phyloP scores from a whole-genome alignment of 2,797 vertebrate species.

The Rallus crepitans region DNA sequence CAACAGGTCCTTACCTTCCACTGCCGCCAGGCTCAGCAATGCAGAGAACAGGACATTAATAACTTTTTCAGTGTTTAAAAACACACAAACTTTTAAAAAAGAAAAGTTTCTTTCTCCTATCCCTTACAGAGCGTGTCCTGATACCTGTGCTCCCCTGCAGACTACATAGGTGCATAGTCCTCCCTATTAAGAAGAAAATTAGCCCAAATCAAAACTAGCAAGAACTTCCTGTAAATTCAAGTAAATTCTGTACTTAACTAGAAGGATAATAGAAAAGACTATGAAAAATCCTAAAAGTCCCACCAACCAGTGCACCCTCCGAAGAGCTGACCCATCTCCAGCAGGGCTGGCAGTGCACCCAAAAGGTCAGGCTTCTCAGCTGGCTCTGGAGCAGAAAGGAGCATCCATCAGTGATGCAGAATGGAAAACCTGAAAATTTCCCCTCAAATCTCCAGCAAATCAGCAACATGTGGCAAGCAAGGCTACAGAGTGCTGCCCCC shows the following conservation, averaged over 20 bases:
- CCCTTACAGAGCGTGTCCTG: not conserved
- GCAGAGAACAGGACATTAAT: not conserved
- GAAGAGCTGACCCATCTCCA: not conserved
- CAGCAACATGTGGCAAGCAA: not conserved
- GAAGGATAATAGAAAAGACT: not conserved
- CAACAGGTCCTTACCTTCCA: not conserved
- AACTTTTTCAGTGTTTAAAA: not conserved
- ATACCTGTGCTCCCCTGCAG: not conserved
- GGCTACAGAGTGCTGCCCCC: not conserved
- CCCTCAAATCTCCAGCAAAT: not conserved
- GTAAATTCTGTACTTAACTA: not conserved
- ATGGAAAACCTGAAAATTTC: not conserved
- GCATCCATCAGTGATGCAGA: not conserved
- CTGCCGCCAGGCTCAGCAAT: not conserved
- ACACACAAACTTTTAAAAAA: not conserved
- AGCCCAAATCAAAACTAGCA: not conserved
- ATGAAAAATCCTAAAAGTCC: not conserved
- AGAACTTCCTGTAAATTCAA: not conserved
- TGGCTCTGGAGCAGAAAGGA: not conserved
- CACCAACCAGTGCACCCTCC: fast-evolving
- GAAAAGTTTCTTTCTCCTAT: not conserved
- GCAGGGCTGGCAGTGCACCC: not conserved
- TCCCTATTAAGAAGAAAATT: not conserved
- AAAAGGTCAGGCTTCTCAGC: not conserved
- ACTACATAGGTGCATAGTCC: not conserved